Percentiles rank a stretch among this genome's conserved stretches.
Evolutionary conservation across 2,113 vertebrate genomes (phyloP).

Genomic region (Rhipidura dahli): DNA sequence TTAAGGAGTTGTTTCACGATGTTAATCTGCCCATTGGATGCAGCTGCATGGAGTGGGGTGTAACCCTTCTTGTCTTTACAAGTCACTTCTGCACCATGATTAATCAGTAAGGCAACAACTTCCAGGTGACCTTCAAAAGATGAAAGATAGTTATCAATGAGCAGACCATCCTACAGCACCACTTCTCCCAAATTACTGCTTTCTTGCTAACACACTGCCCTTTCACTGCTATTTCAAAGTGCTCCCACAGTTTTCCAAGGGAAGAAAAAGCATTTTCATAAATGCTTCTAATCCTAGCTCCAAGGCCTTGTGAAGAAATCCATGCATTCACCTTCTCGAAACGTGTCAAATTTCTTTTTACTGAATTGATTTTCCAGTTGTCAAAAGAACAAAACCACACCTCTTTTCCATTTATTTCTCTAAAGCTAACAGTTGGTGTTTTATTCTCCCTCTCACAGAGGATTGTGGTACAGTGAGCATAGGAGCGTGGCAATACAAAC

Average conservation of each 20-base stretch:
- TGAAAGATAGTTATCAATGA: background rate
- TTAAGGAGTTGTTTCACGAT: slow-evolving; percentile 94
- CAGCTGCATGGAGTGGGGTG: slow-evolving; percentile 91
- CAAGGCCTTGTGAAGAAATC: background rate
- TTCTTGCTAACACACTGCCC: background rate
- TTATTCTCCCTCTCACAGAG: background rate
- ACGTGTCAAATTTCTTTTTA: background rate
- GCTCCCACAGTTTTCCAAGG: background rate
- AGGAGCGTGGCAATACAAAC: background rate
- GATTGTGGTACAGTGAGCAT: background rate
- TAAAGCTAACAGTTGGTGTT: background rate
- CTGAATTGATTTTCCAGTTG: background rate
- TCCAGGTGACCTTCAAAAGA: slow-evolving; percentile 87
- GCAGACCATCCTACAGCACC: background rate
- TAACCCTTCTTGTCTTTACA: slow-evolving; percentile 97
- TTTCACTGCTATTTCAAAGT: background rate
- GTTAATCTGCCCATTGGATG: slow-evolving; percentile 89
- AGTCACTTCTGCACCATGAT: slow-evolving; percentile 90
- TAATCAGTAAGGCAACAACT: slow-evolving; percentile 88
- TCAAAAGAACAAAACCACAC: background rate
- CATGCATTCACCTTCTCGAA: background rate
- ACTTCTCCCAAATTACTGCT: background rate
- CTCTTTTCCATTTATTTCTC: background rate
- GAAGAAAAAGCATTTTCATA: background rate
- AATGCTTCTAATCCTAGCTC: background rate